Evolutionary conservation across 23 tunicate genomes (phyloP).

Genomic region (Trididemnum miniatum): DNA sequence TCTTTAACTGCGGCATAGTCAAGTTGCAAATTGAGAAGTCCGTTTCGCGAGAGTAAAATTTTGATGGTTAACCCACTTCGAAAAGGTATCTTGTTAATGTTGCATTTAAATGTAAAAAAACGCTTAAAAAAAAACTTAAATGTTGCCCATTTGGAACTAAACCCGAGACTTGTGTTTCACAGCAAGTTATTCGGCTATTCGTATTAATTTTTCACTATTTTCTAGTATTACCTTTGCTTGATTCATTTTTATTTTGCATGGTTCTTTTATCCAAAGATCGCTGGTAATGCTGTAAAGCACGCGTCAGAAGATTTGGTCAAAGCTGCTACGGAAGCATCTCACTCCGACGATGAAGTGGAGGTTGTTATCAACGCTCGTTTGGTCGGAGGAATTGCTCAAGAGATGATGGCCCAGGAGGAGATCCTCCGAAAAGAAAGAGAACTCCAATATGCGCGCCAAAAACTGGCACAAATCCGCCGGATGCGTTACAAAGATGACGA

Average conservation of each 20-base stretch:
- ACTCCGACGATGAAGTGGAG: conserved; percentile 75
- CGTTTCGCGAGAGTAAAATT: no score
- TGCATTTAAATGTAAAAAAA: no score
- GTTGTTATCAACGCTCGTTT: conserved; percentile 76
- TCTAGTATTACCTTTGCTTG: no score
- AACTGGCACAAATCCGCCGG: conserved; percentile 86
- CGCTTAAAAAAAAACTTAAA: no score
- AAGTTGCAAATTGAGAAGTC: no score
- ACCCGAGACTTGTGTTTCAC: no score
- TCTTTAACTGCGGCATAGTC: no score
- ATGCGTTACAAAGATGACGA: conserved; percentile 89
- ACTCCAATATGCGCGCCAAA: conserved; percentile 85
- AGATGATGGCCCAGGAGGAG: conserved; percentile 98
- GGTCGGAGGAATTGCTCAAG: conserved; percentile 94
- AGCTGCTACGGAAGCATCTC: conserved; percentile 84
- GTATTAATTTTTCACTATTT: no score
- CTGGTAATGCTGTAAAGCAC: conserved; percentile 94
- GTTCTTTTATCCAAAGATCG: conserved; percentile 56
- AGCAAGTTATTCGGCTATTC: no score
- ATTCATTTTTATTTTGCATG: conserved; percentile 30
- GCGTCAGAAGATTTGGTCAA: conserved; percentile 94
- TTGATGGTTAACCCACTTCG: no score
- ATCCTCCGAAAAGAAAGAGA: conserved; percentile 93
- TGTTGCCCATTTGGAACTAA: no score
- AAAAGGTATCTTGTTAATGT: no score